Conservation (phyloP, 2,888 invertebrate species). For the Meiosimyza platycephala region DNA sequence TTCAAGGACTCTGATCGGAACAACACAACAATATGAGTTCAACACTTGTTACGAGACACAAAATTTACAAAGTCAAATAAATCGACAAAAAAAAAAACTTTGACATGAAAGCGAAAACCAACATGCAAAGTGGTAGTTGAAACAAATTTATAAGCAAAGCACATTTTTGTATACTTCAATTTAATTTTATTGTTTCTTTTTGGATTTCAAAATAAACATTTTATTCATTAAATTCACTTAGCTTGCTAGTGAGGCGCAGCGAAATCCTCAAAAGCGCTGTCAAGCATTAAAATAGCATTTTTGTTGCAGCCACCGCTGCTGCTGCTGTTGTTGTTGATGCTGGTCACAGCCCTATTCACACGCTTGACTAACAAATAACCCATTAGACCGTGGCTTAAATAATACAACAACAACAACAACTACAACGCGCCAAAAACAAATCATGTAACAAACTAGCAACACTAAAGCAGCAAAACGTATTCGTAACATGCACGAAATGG, state of each 20-base stretch:
- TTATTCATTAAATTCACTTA: background rate
- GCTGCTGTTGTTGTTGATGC: slow-evolving; percentile 2
- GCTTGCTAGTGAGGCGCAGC: background rate
- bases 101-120: slow-evolving; percentile 32
- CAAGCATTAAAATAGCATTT: slow-evolving; percentile 19
- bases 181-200: background rate
- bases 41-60: background rate
- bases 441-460: background rate
- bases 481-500: slow-evolving; percentile 16
- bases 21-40: too few relatives aligned
- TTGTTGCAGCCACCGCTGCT: background rate
- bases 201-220: slow-evolving; percentile 1
- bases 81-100: background rate
- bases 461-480: background rate
- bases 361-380: slow-evolving; percentile 30
- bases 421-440: slow-evolving; percentile 1
- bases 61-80: background rate
- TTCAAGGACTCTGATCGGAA: background rate
- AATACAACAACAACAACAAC: background rate
- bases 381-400: slow-evolving; percentile 25
- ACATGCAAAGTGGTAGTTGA: background rate
- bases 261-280: slow-evolving; percentile 14
- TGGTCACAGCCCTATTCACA: slow-evolving; percentile 24
- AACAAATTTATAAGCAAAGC: slow-evolving; percentile 1
- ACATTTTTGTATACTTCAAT: background rate